Percentiles rank a stretch among this genome's conserved stretches.
Evolutionary conservation across 1,140 invertebrate genomes (phyloP).

Genomic region (Oedothorax gibbosus): DNA sequence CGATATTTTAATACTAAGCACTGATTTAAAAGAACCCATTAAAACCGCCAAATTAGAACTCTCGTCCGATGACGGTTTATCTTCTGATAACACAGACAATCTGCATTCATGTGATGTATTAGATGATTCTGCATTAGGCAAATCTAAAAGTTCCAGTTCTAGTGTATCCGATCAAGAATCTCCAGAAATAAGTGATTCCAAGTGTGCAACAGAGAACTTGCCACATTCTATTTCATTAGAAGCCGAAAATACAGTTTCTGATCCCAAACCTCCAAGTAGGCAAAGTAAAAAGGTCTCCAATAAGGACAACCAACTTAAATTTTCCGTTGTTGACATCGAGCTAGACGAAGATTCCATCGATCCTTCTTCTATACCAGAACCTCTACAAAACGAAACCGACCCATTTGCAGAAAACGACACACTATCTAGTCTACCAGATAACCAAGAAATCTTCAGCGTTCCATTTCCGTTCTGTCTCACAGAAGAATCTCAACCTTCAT

Average conservation of each 20-base stretch:
- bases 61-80: conserved; percentile 53
- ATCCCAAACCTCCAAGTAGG: too few species aligned
- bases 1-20: neutral
- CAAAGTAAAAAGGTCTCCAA: neutral
- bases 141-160: too few species aligned
- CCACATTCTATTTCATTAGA: too few species aligned
- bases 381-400: neutral
- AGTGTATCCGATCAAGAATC: too few species aligned
- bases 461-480: neutral
- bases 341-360: conserved; percentile 12
- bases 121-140: too few species aligned
- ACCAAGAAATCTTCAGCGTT: neutral
- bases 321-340: conserved; percentile 54
- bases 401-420: neutral
- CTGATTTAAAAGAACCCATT: neutral
- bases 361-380: neutral
- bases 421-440: conserved; percentile 5
- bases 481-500: conserved; percentile 9
- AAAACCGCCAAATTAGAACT: conserved; percentile 20
- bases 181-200: too few species aligned
- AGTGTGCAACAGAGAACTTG: too few species aligned
- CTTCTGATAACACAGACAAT: conserved; percentile 35
- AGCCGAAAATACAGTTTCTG: too few species aligned
- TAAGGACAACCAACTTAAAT: conserved; percentile 32
- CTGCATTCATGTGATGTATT: neutral